phyloP scores from a whole-genome alignment of 2,797 vertebrate species.

The Spea hammondii region DNA sequence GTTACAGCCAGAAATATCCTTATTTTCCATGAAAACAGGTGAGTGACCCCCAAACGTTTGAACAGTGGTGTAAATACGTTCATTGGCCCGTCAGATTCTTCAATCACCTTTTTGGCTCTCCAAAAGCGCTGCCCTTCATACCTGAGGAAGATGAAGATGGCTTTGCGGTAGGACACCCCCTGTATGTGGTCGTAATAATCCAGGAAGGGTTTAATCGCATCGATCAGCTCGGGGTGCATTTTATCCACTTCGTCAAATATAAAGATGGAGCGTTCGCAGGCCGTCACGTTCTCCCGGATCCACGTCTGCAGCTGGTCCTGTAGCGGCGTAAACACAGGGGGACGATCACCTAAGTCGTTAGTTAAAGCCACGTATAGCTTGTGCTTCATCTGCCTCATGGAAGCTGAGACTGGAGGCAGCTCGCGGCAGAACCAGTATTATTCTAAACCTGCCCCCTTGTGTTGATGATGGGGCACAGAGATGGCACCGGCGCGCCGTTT shows the following conservation, averaged over 20 bases:
- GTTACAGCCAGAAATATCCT: too few relatives aligned
- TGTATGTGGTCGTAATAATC: constrained; percentile 87
- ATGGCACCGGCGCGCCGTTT: too few relatives aligned
- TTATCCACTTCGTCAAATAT: constrained; percentile 98
- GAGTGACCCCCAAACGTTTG: too few relatives aligned
- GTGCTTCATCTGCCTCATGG: too few relatives aligned
- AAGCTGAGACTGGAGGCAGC: too few relatives aligned
- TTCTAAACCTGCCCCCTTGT: too few relatives aligned
- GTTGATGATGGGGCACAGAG: too few relatives aligned
- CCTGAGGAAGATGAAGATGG: constrained; percentile 98
- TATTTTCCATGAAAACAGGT: too few relatives aligned
- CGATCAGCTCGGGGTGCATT: constrained; percentile 89
- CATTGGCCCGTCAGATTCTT: background rate
- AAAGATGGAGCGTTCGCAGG: constrained; percentile 85
- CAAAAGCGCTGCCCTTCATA: constrained; percentile 30
- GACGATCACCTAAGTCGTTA: too few relatives aligned
- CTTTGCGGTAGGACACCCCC: constrained; percentile 84
- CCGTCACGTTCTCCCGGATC: constrained; percentile 84
- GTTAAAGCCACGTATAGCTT: too few relatives aligned
- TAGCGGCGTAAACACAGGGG: background rate
- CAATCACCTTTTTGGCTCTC: background rate
- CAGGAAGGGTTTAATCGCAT: constrained; percentile 90
- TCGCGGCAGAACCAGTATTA: too few relatives aligned
- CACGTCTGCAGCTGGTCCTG: constrained; percentile 86
- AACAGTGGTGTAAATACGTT: too few relatives aligned